A percentile compares a stretch with the other conserved stretches of the same genome.
phyloP scores from a whole-genome alignment of 2,797 vertebrate genomes.

The Caiman crocodilus region DNA sequence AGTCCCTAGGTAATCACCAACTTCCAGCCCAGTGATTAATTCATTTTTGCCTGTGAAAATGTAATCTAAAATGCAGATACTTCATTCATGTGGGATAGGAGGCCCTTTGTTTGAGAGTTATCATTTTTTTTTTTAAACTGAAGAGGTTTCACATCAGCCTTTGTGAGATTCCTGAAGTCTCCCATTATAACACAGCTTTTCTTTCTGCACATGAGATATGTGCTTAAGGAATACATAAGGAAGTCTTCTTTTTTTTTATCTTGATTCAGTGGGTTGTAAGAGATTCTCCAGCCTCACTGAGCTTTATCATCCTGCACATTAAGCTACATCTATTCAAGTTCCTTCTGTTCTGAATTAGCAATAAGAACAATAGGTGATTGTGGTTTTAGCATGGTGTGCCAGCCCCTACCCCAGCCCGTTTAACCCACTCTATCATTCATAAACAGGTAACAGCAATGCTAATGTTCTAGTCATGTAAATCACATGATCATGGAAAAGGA shows the following conservation, averaged over 20 bases:
- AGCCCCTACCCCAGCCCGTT: slow-evolving; percentile 6
- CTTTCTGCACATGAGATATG: slow-evolving; percentile 66
- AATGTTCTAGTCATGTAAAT: not conserved
- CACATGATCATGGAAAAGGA: not conserved
- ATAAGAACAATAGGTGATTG: rapidly evolving
- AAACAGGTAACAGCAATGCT: not conserved
- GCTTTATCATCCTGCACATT: slow-evolving; percentile 10
- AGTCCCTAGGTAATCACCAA: slow-evolving; percentile 53
- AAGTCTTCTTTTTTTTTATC: slow-evolving; percentile 34
- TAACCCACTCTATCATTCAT: not conserved
- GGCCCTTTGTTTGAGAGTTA: slow-evolving; percentile 61
- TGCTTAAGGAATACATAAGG: slow-evolving; percentile 8
- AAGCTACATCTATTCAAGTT: slow-evolving; percentile 5
- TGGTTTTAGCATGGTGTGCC: not conserved
- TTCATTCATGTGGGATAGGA: slow-evolving; percentile 10
- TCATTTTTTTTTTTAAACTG: slow-evolving; percentile 71
- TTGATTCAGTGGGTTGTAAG: slow-evolving; percentile 35
- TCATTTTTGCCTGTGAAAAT: slow-evolving; percentile 21
- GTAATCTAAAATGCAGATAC: slow-evolving; percentile 64
- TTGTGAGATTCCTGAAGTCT: slow-evolving; percentile 61
- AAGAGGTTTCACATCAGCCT: slow-evolving; percentile 63
- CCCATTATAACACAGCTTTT: slow-evolving; percentile 34
- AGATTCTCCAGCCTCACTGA: not conserved
- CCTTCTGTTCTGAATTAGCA: not conserved
- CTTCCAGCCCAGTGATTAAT: slow-evolving; percentile 48